Percentiles rank a stretch among this genome's conserved stretches.
Evolutionary conservation across 2,888 invertebrate species (phyloP).

Genomic region (Heliconius hortense): DNA sequence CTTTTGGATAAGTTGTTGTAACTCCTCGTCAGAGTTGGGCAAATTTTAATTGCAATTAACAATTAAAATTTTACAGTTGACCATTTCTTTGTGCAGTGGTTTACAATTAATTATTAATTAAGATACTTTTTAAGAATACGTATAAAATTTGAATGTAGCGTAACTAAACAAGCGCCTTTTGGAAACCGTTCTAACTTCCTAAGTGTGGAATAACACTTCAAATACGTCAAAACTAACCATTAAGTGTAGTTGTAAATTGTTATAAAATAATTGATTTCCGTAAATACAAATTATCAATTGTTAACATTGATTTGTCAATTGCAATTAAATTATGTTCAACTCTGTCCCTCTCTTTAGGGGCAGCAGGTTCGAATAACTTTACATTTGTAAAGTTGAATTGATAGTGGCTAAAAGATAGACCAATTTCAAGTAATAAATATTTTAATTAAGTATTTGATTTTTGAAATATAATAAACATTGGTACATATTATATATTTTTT

Average conservation of each 20-base stretch:
- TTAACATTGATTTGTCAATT: background rate
- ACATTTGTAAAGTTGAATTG: background rate
- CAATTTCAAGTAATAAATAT: background rate
- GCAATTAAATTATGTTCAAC: background rate
- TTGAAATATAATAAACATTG: background rate
- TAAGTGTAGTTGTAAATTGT: background rate
- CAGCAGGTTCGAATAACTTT: background rate
- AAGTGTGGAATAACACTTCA: too few relatives aligned
- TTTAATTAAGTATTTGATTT: background rate
- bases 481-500: constrained; percentile 6
- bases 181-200: too few relatives aligned
- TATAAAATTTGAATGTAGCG: too few relatives aligned
- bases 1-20: background rate
- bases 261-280: background rate
- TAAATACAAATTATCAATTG: background rate
- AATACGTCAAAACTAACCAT: background rate
- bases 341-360: background rate
- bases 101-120: too few relatives aligned
- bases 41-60: background rate
- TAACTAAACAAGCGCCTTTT: too few relatives aligned
- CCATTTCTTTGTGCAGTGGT: background rate
- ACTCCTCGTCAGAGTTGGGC: background rate
- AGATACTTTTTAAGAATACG: too few relatives aligned
- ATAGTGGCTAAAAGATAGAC: constrained; percentile 10
- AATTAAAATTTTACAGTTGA: background rate